These are phyloP conservation scores for Echeneis naucrates DNA, from an alignment of 2,797 vertebrate species.

Conservation along the genomic window DNA sequence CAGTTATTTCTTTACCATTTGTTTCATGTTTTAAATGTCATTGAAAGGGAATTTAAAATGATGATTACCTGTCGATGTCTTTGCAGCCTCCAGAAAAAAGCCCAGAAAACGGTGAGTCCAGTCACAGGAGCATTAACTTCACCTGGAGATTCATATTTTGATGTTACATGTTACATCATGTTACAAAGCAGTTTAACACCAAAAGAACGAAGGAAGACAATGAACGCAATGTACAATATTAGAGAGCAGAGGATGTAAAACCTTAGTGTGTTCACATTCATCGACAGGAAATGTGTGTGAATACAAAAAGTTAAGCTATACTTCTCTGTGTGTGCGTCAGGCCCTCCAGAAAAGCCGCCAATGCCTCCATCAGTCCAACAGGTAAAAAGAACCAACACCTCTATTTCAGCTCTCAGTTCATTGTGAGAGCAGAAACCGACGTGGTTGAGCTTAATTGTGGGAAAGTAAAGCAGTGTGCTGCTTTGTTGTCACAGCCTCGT, in stretches of 20 bases:
- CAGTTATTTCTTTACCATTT: not conserved
- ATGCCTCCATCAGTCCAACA: constrained; percentile 73
- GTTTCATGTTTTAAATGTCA: too few relatives aligned
- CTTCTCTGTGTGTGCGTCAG: constrained; percentile 57
- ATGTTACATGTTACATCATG: too few relatives aligned
- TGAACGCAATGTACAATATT: too few relatives aligned
- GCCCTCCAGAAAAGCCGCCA: constrained; percentile 88
- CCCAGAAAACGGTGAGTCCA: constrained; percentile 84
- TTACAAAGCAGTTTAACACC: too few relatives aligned
- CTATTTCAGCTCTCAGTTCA: too few relatives aligned
- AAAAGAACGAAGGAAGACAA: too few relatives aligned
- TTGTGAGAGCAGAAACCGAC: not conserved
- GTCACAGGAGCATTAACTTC: not conserved
- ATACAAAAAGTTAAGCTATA: too few relatives aligned
- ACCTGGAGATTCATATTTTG: too few relatives aligned
- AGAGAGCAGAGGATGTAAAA: too few relatives aligned
- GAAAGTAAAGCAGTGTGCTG: not conserved
- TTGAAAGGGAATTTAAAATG: not conserved
- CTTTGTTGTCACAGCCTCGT: constrained; percentile 68
- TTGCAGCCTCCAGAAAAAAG: constrained; percentile 81
- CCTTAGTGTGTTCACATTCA: too few relatives aligned
- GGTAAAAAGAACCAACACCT: constrained; percentile 72
- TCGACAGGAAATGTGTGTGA: too few relatives aligned
- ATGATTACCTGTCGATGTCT: too few relatives aligned
- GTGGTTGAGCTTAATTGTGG: not conserved